A percentile compares a stretch with the other conserved stretches of the same genome.
phyloP scores from a whole-genome alignment of 1,140 invertebrate species.

The Solen grandis region DNA sequence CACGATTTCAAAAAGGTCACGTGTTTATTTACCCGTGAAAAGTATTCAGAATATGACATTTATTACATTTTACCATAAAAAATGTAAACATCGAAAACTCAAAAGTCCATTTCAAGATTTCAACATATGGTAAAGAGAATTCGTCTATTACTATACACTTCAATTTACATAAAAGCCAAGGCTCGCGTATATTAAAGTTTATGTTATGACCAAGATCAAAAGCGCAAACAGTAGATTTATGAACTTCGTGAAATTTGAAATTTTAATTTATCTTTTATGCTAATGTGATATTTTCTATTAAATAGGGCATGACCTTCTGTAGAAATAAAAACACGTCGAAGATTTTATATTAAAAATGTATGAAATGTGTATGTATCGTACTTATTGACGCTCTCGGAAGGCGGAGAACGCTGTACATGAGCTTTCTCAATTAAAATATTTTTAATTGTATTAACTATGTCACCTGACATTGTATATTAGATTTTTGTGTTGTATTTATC shows the following conservation, averaged over 20 bases:
- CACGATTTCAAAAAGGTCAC: conserved; percentile 5
- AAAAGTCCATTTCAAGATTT: conserved; percentile 39
- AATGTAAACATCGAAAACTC: conserved; percentile 9
- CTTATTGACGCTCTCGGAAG: too few species aligned
- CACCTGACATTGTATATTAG: too few species aligned
- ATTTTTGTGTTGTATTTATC: too few species aligned
- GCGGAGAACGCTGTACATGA: too few species aligned
- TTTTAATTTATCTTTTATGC: conserved; percentile 41
- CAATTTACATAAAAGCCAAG: conserved; percentile 44
- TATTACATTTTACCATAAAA: conserved; percentile 26
- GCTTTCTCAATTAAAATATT: too few species aligned
- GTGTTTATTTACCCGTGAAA: conserved; percentile 38
- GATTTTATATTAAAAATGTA: too few species aligned
- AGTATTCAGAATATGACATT: conserved; percentile 22
- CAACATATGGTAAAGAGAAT: background rate
- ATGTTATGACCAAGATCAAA: background rate
- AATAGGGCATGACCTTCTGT: too few species aligned
- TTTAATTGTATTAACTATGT: too few species aligned
- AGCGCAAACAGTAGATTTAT: conserved; percentile 38
- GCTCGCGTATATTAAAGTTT: background rate
- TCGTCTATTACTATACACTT: background rate
- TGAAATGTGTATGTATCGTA: too few species aligned
- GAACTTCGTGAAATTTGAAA: conserved; percentile 50
- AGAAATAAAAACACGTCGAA: too few species aligned
- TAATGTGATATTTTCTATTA: background rate